Evolutionary conservation across 2,888 invertebrate species (phyloP), one percentile per base, ranked within the genome.

Genomic region (Myathropa florea): DNA sequence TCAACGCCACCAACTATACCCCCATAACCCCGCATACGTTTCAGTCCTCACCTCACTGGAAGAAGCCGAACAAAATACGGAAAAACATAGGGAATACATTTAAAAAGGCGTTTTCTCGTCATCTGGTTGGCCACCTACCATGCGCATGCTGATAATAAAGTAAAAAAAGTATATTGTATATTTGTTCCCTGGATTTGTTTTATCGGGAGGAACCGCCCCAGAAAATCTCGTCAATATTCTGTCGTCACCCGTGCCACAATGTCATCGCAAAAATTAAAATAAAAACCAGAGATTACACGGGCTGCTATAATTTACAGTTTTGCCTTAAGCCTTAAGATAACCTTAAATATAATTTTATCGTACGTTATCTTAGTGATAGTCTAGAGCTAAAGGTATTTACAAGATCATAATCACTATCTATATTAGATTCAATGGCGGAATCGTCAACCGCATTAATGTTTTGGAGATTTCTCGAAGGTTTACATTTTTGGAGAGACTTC

Each of bases 81-180:
- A 70, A 60, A 53, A 53, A 59, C 57, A 53, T 21, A 30, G 28
- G 18, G 10, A 67, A 55, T 63, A 61, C n/a, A 70, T 61, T 67
- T 60, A 36, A 65, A 63, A 77, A 78, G 83, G 83, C 83, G 83
- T 83, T 77, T 71, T 72, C 71, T 65, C 61, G 77, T 57, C 39
- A 24, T 77, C 83, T 78, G 83, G 77, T 83, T 83, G 83, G 82
- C 60, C 53, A 28, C 55, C 53, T 61, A 72, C 14, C n/a, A 30
- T 57, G 83, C 83, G 83, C 83, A 83, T 83, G 83, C 77, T 83
- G 46, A 67, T 24, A 72, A 65, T 46, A 46, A 78, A 23, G 18
- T 28, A 30, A 60, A 70, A 70, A 72, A 72, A 68, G 10, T 10
- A 55, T 18, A 53, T 6, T 55, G 55, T 33, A 60, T 72, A 72